phyloP scores from a whole-genome alignment of 2,797 vertebrate genomes.

The Schizopygopsis malacanthus region DNA sequence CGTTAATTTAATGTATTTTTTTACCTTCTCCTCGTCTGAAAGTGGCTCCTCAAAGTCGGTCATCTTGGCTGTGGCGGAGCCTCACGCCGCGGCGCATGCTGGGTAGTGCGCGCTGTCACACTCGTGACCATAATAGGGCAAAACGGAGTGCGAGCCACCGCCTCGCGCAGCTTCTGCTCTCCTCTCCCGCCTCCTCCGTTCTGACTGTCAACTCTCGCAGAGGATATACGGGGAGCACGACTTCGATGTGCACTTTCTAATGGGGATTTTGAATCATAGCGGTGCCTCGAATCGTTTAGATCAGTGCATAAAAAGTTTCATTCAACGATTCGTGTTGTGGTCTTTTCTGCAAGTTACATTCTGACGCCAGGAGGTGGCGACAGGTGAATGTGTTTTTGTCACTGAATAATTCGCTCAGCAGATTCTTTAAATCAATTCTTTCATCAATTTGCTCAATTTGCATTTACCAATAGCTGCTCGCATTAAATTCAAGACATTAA shows the following conservation, averaged over 20 bases:
- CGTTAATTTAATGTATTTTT: constrained; percentile 43
- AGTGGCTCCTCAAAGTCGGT: constrained; percentile 93
- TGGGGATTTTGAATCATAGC: not conserved
- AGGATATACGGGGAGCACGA: not conserved
- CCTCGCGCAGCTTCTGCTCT: constrained; percentile 24
- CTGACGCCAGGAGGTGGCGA: not conserved
- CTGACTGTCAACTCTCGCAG: not conserved
- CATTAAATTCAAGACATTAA: no score
- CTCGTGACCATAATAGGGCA: constrained; percentile 66
- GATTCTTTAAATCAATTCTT: not conserved
- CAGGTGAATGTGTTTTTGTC: not conserved
- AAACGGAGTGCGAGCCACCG: constrained; percentile 40
- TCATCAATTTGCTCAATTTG: no score
- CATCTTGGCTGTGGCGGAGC: constrained; percentile 90
- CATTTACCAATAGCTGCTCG: no score
- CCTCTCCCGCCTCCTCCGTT: not conserved
- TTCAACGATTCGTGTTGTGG: not conserved
- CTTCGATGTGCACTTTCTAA: no score
- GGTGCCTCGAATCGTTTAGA: not conserved
- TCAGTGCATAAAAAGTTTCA: not conserved
- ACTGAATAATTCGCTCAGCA: constrained; percentile 5
- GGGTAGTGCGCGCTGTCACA: constrained; percentile 64
- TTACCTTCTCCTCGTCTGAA: constrained; percentile 96
- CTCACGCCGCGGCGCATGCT: constrained; percentile 74
- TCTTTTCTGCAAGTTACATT: not conserved